Evolutionary conservation across 2,888 invertebrate species (phyloP).

Genomic region (Eremobia ochroleuca): DNA sequence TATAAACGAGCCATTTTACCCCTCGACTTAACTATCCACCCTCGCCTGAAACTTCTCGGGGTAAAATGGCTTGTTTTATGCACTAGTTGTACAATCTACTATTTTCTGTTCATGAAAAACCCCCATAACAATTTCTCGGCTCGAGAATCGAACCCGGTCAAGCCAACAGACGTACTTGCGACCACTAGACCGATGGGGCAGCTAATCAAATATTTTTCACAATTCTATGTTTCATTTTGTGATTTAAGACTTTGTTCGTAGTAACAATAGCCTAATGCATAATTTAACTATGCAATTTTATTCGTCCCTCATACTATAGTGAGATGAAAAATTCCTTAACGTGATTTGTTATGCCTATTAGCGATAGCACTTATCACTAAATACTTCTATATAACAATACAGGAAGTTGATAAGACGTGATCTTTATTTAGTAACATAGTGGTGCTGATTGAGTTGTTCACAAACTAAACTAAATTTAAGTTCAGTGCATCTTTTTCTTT

Average conservation of each 20-base stretch:
- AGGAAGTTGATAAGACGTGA: slow-evolving; percentile 10
- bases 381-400: neutral
- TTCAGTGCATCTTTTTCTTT: no score
- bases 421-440: neutral
- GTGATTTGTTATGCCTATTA: neutral
- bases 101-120: neutral
- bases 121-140: neutral
- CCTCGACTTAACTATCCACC: no score
- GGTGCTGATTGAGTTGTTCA: no score
- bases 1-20: no score
- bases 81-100: no score
- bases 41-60: no score
- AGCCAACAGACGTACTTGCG: neutral
- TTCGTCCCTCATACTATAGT: neutral
- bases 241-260: neutral
- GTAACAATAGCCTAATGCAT: neutral
- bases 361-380: neutral
- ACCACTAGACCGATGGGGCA: neutral
- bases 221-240: neutral
- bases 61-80: no score
- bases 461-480: no score
- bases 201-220: neutral
- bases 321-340: neutral
- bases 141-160: neutral
- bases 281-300: neutral